Evolutionary conservation across 2,797 vertebrate species (phyloP), one percentile per base, ranked within the genome.

Genomic region (Acipenser transmontanus): DNA sequence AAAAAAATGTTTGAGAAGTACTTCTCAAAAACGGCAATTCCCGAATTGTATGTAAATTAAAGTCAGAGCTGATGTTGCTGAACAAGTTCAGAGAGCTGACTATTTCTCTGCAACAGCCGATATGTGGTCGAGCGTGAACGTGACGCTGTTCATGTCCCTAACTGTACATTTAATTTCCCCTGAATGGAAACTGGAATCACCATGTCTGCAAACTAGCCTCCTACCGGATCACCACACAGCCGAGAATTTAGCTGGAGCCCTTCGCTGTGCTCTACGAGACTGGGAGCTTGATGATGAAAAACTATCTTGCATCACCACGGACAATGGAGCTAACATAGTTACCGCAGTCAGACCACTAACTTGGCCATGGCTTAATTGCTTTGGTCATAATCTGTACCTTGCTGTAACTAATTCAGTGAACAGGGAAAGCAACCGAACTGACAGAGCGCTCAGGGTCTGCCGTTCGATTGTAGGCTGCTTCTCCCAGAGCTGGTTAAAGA

Each of bases 311-410:
- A 69, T 64, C 47, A 61, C 66, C 47, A 52, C 10, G 69, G 77
- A 78, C 72, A 80, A 76, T n/a, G 8, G 50, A 6, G 54, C 64
- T 68, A 74, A 72, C 66, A 62, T 65, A 47, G 67, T 59, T 62
- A 70, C 50, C 57, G 62, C 68, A 65, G 54, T 70, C 59, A 68
- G 62, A 9, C 59, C 61, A 57, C 65, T 60, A 50, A 64, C 49
- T 60, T 71, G 68, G 71, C 65, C 67, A 69, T 65, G 74, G 69
- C 69, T 78, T 63, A 70, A 71, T 72, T 76, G 69, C 69, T 78
- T 72, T 69, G 68, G 62, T 47, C 14, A 67, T n/a, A 49, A 70
- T 68, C 50, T 63, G 47, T 62, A 75, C 51, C 47, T 71, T 12
- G 62, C 67, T 59, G 48, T 72, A 2, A 74, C 63, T 12, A 70